Evolutionary conservation across 2,797 vertebrate genomes (phyloP), one percentile per base, ranked within the genome.

Genomic region (Hippoglossus hippoglossus): DNA sequence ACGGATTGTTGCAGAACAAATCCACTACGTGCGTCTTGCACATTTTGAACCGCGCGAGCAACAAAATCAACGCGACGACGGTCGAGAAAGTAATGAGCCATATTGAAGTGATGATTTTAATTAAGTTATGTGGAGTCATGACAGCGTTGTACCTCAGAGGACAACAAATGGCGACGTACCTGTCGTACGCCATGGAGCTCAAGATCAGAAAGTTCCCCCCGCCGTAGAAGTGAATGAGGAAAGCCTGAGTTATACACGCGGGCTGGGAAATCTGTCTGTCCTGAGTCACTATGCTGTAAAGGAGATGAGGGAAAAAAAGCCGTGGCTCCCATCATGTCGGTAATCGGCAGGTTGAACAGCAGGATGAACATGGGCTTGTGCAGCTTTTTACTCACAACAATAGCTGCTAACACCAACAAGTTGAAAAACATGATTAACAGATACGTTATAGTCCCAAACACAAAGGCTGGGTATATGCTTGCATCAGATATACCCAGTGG

Each of bases 131-230:
- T 11, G 80, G 54, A 24, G 49, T 93, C 88, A 95, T 90, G 50
- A 94, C 76, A 0, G 85, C 31, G 39, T 85, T 87, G 68, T 95
- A 95, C 49, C 67, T 90, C 31, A 96, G 49, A 4, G 94, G 94
- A 50, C 54, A 82, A 79, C 95, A 95, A 69, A 96, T 94, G 24
- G 95, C 94, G 5, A 94, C 46, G 18, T 94, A 95, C 64, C 93
- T 82, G 83, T 96, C 94, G 2, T 91, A 93, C 21, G 94, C 93
- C 95, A 96, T 95, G 21, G 89, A 91, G n/a, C 84, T 83, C 6
- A 96, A 74, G 71, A 92, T 89, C 0, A 94, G 67, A 13, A 94
- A 22, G 71, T 94, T 91, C 15, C 86, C 90, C 13, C 87, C 47
- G 19, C 93, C 94, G 13, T 93, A 92, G 0, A 94, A 0, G 41